Evolutionary conservation across 2,113 vertebrate species (phyloP).

Genomic region (Boleophthalmus pectinirostris): DNA sequence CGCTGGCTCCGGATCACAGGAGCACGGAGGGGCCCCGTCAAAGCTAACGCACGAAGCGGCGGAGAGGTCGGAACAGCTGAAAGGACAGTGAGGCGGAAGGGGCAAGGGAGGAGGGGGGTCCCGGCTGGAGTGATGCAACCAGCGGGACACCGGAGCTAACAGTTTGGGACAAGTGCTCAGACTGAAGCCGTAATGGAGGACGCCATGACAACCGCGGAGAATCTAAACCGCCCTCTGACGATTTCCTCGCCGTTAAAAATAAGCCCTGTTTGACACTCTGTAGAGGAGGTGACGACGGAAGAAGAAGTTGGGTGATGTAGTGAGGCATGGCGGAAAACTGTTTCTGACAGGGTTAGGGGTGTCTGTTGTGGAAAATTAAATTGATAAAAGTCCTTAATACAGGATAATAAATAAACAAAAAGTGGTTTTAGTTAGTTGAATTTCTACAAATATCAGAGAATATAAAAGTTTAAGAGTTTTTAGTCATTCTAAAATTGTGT

Average conservation of each 20-base stretch:
- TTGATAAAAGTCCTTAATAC: background rate
- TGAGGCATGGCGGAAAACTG: slow-evolving; percentile 22
- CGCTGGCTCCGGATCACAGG: slow-evolving; percentile 48
- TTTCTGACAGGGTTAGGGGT: background rate
- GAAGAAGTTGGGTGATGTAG: slow-evolving; percentile 19
- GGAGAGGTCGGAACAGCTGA: slow-evolving; percentile 27
- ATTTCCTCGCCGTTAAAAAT: slow-evolving; percentile 37
- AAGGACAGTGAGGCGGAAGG: background rate
- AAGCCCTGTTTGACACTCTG: slow-evolving; percentile 12
- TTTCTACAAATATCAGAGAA: no score
- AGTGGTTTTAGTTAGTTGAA: no score
- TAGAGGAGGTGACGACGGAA: slow-evolving; percentile 10
- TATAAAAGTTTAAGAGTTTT: no score
- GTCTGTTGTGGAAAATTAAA: background rate
- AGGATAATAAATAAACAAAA: background rate
- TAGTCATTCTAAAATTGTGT: no score
- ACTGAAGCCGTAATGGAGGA: slow-evolving; percentile 26
- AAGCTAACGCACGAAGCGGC: no score
- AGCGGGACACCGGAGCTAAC: slow-evolving; percentile 42
- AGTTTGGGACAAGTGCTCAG: slow-evolving; percentile 28
- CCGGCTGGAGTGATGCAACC: slow-evolving; percentile 19
- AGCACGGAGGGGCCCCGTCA: slow-evolving; percentile 10
- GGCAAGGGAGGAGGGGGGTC: background rate
- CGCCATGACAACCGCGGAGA: slow-evolving; percentile 21
- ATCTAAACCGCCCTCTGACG: slow-evolving; percentile 16